phyloP scores from a whole-genome alignment of 2,888 invertebrate species.

The Eupithecia inturbata region DNA sequence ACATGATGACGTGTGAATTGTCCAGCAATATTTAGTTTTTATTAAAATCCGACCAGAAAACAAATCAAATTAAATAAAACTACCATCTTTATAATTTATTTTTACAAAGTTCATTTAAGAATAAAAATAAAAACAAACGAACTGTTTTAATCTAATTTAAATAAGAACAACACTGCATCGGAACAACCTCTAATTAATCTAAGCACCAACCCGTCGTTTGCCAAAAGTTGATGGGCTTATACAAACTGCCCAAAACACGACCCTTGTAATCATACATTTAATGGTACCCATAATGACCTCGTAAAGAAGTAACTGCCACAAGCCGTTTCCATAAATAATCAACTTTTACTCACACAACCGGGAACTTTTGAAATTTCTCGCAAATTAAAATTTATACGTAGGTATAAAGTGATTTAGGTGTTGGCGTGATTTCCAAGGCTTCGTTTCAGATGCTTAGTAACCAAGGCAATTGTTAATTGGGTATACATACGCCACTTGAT shows the following conservation, averaged over 20 bases:
- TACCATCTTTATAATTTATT: background rate
- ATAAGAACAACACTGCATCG: constrained; percentile 42
- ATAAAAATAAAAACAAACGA: background rate
- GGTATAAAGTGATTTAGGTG: constrained; percentile 39
- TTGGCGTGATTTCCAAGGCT: constrained; percentile 14
- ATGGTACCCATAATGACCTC: constrained; percentile 79
- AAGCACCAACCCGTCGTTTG: constrained; percentile 73
- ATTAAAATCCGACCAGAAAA: too few species aligned
- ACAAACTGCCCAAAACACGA: constrained; percentile 76
- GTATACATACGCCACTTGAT: background rate
- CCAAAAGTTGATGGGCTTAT: constrained; percentile 79
- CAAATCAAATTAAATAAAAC: too few species aligned
- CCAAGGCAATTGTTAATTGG: background rate
- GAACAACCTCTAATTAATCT: constrained; percentile 64
- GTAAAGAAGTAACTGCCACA: constrained; percentile 76
- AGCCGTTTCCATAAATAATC: constrained; percentile 74
- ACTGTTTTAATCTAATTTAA: background rate
- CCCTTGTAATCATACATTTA: constrained; percentile 78
- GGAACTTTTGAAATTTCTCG: constrained; percentile 57
- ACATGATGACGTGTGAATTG: too few species aligned
- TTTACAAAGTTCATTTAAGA: background rate
- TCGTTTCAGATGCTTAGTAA: background rate
- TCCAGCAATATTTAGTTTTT: too few species aligned
- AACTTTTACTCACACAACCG: constrained; percentile 60
- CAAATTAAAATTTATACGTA: constrained; percentile 50